These are phyloP conservation scores for Luffia ferchaultella DNA, from an alignment of 2,888 invertebrate genomes.

Conservation along the genomic window DNA sequence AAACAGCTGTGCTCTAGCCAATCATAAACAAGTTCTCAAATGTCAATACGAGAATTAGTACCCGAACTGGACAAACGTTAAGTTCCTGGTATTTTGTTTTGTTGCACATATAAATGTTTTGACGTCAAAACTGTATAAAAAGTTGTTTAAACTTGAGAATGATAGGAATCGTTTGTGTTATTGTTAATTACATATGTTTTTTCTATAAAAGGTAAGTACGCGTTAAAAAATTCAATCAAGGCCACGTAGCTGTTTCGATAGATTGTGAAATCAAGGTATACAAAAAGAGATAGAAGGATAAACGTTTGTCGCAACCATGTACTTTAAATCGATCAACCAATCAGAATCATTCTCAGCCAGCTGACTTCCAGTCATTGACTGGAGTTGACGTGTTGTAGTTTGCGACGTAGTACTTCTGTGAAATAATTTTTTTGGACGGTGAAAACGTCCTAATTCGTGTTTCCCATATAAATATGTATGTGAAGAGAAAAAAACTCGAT, in stretches of 20 bases:
- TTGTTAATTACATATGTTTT: not conserved
- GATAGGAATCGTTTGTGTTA: too few species aligned
- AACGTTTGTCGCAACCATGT: slow-evolving; percentile 29
- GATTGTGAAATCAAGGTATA: slow-evolving; percentile 29
- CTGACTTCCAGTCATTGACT: slow-evolving; percentile 47
- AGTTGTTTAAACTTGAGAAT: too few species aligned
- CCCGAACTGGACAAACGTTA: slow-evolving; percentile 31
- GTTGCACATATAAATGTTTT: slow-evolving; percentile 57
- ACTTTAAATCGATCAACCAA: slow-evolving; percentile 58
- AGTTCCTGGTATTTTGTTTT: slow-evolving; percentile 48
- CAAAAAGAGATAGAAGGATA: slow-evolving; percentile 28
- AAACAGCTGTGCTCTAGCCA: slow-evolving; percentile 57
- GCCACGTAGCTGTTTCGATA: slow-evolving; percentile 17
- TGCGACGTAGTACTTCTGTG: slow-evolving; percentile 30
- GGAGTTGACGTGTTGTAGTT: slow-evolving; percentile 38
- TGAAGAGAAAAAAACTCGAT: slow-evolving; percentile 62
- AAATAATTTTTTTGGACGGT: slow-evolving; percentile 45
- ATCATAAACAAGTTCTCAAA: slow-evolving; percentile 27
- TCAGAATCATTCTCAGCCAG: slow-evolving; percentile 45
- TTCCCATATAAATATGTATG: slow-evolving; percentile 61
- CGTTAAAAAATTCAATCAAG: not conserved
- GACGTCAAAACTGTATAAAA: too few species aligned
- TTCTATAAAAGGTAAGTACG: not conserved
- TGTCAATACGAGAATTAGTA: slow-evolving; percentile 39
- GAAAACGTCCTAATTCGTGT: slow-evolving; percentile 45